phyloP scores from a whole-genome alignment of 1,140 invertebrate species.

The Phenacoccus solenopsis region DNA sequence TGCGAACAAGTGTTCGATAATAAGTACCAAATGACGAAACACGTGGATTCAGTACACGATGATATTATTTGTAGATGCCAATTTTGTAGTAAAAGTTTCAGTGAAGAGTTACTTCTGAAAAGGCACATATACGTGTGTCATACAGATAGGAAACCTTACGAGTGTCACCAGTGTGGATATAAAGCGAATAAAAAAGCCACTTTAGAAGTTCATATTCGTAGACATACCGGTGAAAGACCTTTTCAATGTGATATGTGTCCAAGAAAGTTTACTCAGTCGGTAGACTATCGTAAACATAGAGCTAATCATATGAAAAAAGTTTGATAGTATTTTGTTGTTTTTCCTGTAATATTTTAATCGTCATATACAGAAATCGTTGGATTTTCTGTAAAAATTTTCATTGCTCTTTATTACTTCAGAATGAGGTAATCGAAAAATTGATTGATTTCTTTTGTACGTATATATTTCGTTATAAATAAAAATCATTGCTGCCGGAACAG shows the following conservation, averaged over 20 bases:
- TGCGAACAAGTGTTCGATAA: neutral
- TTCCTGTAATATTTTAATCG: too few relatives aligned
- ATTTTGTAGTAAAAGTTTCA: neutral
- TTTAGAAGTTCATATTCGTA: conserved; percentile 38
- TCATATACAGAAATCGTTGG: too few relatives aligned
- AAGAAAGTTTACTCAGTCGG: conserved; percentile 50
- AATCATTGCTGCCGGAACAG: too few relatives aligned
- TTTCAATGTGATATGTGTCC: conserved; percentile 42
- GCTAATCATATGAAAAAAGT: conserved; percentile 27
- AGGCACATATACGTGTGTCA: conserved; percentile 26
- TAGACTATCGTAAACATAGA: conserved; percentile 20
- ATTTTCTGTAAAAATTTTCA: too few relatives aligned
- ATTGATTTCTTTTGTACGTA: too few relatives aligned
- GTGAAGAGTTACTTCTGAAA: neutral
- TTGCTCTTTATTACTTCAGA: too few relatives aligned
- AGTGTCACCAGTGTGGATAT: conserved; percentile 40
- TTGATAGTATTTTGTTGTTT: too few relatives aligned
- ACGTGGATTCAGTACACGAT: neutral
- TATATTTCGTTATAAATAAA: too few relatives aligned
- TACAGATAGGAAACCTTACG: conserved; percentile 36
- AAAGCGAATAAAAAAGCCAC: conserved; percentile 42
- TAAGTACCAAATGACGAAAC: neutral
- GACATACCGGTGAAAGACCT: conserved; percentile 41
- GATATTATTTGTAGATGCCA: neutral
- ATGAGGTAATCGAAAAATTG: too few relatives aligned